Evolutionary conservation across 2,888 invertebrate genomes (phyloP), one percentile per base, ranked within the genome.

Genomic region (Rotaria macrura): DNA sequence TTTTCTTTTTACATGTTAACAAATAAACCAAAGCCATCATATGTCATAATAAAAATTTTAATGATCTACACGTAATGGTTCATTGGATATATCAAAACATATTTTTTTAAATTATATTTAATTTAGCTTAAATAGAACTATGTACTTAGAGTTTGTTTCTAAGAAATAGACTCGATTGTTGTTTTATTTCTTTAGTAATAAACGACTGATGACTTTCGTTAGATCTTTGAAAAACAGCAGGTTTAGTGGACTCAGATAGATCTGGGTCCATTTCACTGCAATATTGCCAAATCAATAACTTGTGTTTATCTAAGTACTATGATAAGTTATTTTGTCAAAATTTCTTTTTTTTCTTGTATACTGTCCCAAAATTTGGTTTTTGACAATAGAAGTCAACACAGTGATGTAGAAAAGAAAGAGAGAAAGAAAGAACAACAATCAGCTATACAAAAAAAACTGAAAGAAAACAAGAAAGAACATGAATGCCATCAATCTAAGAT

Each of bases 401-500:
- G 34, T 65, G 65, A 65, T 65, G 65, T 65, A 65, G 65, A 52
- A 52, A 52, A 52, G 23, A 23, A 52, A 52, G 23, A 52, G 1
- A 20, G 23, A 52, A 23, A 52, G 52, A 52, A 23, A 52, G 49
- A 52, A 52, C 52, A 52, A 52, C 52, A 52, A 52, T 52, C 52
- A 52, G 52, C 52, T 52, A 52, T 52, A 52, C 52, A 52, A 20
- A 52, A 52, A 52, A 52, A n/a, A n/a, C n/a, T n/a, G n/a, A n/a
- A 47, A 47, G 12, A 52, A 52, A 52, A 29, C 17, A 65, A 65
- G 34, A 65, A 65, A 65, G 34, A 65, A 65, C 65, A 65, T 65
- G 65, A 65, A 65, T 65, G 65, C 65, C 65, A 65, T 65, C 65
- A 65, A 65, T 65, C 65, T 34, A 65, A 65, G 65, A 65, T 65